phyloP scores from a whole-genome alignment of 2,113 vertebrate species.

The Varanus salvator region DNA sequence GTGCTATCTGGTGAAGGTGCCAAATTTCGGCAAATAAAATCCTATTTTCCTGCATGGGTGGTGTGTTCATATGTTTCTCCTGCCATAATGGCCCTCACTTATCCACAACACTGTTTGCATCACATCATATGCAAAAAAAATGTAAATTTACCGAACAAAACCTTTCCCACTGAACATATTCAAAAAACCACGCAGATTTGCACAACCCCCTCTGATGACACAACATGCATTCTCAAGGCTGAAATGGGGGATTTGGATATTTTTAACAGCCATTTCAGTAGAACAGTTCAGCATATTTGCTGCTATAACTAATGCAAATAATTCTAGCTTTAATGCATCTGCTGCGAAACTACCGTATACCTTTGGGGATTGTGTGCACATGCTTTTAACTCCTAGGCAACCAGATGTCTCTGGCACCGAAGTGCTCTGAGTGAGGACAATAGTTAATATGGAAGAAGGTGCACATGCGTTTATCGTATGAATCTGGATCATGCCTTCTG shows the following conservation, averaged over 20 bases:
- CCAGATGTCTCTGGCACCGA: background rate
- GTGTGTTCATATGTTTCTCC: background rate
- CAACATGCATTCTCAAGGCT: slow-evolving; percentile 2
- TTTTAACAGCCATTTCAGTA: background rate
- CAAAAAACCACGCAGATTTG: background rate
- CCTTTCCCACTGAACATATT: background rate
- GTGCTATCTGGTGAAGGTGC: background rate
- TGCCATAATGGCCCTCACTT: background rate
- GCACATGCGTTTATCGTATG: background rate
- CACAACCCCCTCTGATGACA: background rate
- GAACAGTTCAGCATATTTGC: slow-evolving; percentile 5
- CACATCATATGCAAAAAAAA: background rate
- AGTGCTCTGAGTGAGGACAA: background rate
- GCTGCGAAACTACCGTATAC: background rate
- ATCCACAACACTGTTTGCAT: background rate
- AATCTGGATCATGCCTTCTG: background rate
- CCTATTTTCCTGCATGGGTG: background rate
- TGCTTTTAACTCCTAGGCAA: slow-evolving; percentile 2
- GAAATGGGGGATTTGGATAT: background rate
- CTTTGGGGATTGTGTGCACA: background rate
- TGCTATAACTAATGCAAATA: background rate
- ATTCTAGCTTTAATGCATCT: background rate
- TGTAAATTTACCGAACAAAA: background rate
- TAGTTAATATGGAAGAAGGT: slow-evolving; percentile 1
- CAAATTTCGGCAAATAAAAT: background rate